phyloP scores from a whole-genome alignment of 2,888 invertebrate species.

The Copidosoma aretas region DNA sequence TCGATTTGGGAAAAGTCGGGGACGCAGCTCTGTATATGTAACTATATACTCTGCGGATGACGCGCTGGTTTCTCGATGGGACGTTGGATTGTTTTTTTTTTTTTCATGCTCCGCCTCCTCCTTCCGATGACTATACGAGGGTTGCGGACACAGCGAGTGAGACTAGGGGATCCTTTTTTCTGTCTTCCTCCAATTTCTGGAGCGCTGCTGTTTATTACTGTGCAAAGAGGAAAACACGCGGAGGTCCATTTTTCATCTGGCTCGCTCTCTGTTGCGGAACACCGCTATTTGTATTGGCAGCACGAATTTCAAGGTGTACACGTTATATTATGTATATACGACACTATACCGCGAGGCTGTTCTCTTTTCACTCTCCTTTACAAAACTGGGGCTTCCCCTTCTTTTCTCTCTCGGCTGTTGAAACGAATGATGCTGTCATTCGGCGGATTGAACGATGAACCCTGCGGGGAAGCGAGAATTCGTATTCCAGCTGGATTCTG shows the following conservation, averaged over 20 bases:
- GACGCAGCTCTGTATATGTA: too few species aligned
- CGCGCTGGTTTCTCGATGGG: not conserved
- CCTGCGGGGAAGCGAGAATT: not conserved
- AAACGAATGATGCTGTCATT: not conserved
- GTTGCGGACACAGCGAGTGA: not conserved
- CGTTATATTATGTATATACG: too few species aligned
- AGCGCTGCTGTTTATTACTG: slow-evolving; percentile 8
- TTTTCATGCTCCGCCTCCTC: not conserved
- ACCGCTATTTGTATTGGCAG: not conserved
- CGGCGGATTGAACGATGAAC: not conserved
- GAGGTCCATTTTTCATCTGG: slow-evolving; percentile 12
- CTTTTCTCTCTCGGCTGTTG: not conserved
- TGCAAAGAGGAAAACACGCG: slow-evolving; percentile 16
- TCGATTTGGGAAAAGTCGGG: not conserved
- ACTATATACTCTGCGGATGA: not conserved
- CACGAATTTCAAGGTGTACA: slow-evolving; percentile 25
- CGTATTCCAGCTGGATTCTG: not conserved
- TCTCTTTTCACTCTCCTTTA: not conserved
- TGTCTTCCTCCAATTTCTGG: not conserved
- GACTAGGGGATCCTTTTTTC: not conserved
- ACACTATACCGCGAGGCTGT: not conserved
- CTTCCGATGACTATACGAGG: not conserved
- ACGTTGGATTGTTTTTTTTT: not conserved
- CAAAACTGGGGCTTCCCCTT: not conserved
- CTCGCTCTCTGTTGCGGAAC: slow-evolving; percentile 13